Percentiles rank a stretch among this genome's conserved stretches.
phyloP scores from a whole-genome alignment of 35 echinoderm and acorn worm species.

The Ptychodera flava region DNA sequence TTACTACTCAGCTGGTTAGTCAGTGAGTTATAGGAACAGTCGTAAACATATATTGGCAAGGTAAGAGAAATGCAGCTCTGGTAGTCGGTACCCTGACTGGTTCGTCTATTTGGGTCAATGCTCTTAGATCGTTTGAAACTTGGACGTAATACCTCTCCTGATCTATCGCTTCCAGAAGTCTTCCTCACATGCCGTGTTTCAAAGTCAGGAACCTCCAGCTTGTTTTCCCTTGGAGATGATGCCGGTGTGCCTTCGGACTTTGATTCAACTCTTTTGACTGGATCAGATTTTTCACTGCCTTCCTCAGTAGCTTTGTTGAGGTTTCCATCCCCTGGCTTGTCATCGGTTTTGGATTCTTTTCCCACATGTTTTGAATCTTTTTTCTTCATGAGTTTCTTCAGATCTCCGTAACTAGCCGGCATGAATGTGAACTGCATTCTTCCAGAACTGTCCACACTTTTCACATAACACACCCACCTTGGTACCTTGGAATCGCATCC shows the following conservation, averaged over 20 bases:
- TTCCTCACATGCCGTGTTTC: not conserved
- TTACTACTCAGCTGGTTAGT: constrained; percentile 46
- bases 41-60: constrained; percentile 83
- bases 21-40: constrained; percentile 63
- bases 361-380: not conserved
- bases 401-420: constrained; percentile 62
- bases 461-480: constrained; percentile 70
- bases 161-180: not conserved
- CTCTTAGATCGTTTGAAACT: not conserved
- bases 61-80: not conserved
- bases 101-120: not conserved
- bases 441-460: constrained; percentile 9
- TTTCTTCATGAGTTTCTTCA: constrained; percentile 53
- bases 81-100: not conserved
- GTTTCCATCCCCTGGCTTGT: not conserved
- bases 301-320: not conserved
- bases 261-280: not conserved
- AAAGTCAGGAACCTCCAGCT: not conserved
- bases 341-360: not conserved
- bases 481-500: constrained; percentile 21
- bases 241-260: not conserved
- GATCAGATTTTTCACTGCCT: not conserved
- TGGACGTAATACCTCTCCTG: not conserved
- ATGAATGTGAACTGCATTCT: constrained; percentile 21
- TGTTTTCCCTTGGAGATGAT: not conserved